A percentile compares a stretch with the other conserved stretches of the same genome.
phyloP scores from a whole-genome alignment of 2,888 invertebrate genomes.

The Mycalesis mineus region DNA sequence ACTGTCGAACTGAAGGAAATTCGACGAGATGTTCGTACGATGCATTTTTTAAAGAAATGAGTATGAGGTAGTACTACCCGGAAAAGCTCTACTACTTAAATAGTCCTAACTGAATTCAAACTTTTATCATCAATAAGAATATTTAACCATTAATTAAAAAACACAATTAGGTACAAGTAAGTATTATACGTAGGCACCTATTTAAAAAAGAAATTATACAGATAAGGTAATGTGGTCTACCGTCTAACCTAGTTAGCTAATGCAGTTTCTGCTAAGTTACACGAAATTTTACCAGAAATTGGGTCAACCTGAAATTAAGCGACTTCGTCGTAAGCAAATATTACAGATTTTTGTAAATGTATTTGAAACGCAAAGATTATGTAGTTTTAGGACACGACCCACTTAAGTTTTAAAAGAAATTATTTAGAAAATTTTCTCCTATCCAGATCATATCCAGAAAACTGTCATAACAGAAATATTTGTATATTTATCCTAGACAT shows the following conservation, averaged over 20 bases:
- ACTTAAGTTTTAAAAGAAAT: too few species aligned
- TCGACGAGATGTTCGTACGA: too few species aligned
- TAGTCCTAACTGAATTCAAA: too few species aligned
- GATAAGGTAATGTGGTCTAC: conserved; percentile 16
- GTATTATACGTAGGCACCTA: neutral
- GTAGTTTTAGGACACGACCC: neutral
- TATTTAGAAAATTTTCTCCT: too few species aligned
- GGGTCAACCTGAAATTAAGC: conserved; percentile 19
- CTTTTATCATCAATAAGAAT: too few species aligned
- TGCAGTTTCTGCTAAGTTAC: conserved; percentile 21
- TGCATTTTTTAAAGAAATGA: too few species aligned
- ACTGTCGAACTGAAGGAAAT: too few species aligned
- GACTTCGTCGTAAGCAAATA: neutral
- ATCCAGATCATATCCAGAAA: too few species aligned
- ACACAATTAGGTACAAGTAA: neutral
- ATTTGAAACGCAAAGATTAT: neutral
- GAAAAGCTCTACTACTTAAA: too few species aligned
- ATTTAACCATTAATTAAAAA: neutral
- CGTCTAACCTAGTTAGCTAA: conserved; percentile 17
- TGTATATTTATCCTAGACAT: too few species aligned
- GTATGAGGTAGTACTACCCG: too few species aligned
- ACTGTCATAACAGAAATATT: too few species aligned
- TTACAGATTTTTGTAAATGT: neutral
- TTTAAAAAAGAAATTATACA: conserved; percentile 1
- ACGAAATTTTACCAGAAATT: conserved; percentile 18